A percentile compares a stretch with the other conserved stretches of the same genome.
phyloP scores from a whole-genome alignment of 2,797 vertebrate genomes.

The Pteronotus mesoamericanus region DNA sequence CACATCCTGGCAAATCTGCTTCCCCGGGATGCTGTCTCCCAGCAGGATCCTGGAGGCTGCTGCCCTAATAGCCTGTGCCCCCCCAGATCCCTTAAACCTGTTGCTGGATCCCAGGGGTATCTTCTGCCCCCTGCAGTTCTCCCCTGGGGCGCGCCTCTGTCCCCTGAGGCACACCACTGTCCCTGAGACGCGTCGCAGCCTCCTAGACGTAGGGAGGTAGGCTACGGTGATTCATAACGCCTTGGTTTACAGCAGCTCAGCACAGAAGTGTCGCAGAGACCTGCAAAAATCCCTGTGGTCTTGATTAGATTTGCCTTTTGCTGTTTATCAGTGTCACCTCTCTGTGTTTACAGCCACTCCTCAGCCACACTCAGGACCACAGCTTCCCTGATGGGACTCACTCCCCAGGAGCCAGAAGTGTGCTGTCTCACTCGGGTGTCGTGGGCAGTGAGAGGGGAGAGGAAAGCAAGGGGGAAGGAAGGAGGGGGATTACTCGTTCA shows the following conservation, averaged over 20 bases:
- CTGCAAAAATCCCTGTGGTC: background rate
- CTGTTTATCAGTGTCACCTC: conserved; percentile 46
- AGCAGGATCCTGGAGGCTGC: conserved; percentile 70
- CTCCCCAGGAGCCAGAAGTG: background rate
- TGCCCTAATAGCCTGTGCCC: conserved; percentile 7
- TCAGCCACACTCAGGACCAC: background rate
- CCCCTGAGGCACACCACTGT: background rate
- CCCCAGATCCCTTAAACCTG: background rate
- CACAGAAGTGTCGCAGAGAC: background rate
- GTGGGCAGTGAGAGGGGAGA: background rate
- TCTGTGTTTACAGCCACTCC: conserved; percentile 8
- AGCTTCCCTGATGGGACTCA: background rate
- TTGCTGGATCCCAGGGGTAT: background rate
- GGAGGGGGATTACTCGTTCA: background rate
- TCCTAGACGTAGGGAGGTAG: background rate
- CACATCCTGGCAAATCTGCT: background rate
- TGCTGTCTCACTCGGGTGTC: background rate
- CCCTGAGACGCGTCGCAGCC: background rate
- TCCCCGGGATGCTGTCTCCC: conserved; percentile 14
- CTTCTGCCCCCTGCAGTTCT: background rate
- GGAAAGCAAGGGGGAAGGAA: background rate
- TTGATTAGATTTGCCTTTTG: conserved; percentile 31
- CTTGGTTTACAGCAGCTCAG: conserved; percentile 11
- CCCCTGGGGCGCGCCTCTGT: background rate
- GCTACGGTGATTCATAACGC: background rate